Conservation (phyloP, 2,113 vertebrate species). For the Thalassarche chlororhynchos region DNA sequence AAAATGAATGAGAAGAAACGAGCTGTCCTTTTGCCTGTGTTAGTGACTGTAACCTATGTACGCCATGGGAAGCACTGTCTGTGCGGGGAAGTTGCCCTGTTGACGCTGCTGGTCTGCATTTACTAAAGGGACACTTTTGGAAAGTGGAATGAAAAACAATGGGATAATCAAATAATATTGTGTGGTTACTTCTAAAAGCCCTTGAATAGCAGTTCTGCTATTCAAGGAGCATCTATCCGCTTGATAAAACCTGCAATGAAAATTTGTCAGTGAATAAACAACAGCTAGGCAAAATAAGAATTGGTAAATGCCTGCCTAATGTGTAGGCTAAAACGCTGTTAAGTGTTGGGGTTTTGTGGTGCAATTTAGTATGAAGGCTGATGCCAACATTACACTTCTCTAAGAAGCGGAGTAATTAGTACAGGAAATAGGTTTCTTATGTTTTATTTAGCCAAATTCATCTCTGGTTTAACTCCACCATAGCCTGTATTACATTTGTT, state of each 20-base stretch:
- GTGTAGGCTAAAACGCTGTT: background rate
- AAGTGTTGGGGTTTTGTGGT: conserved; percentile 36
- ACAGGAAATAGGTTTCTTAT: conserved; percentile 62
- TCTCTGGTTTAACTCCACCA: conserved; percentile 42
- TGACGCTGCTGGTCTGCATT: background rate
- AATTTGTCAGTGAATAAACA: background rate
- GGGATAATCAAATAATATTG: background rate
- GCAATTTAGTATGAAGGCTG: conserved; percentile 21
- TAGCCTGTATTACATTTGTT: background rate
- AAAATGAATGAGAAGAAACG: background rate
- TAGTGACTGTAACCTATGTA: background rate
- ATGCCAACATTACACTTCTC: conserved; percentile 30
- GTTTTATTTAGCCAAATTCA: conserved; percentile 48
- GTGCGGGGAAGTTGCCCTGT: background rate
- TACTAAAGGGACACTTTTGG: background rate
- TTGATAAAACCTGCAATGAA: background rate
- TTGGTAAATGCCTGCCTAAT: background rate
- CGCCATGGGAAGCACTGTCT: background rate
- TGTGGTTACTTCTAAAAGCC: background rate
- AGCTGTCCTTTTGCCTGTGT: background rate
- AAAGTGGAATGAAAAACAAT: background rate
- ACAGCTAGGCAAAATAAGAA: background rate
- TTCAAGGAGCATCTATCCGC: background rate
- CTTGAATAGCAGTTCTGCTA: background rate
- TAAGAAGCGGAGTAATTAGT: conserved; percentile 40